These are phyloP conservation scores for Drosophila borborema DNA, from an alignment of 2,888 invertebrate species.

Conservation along the genomic window DNA sequence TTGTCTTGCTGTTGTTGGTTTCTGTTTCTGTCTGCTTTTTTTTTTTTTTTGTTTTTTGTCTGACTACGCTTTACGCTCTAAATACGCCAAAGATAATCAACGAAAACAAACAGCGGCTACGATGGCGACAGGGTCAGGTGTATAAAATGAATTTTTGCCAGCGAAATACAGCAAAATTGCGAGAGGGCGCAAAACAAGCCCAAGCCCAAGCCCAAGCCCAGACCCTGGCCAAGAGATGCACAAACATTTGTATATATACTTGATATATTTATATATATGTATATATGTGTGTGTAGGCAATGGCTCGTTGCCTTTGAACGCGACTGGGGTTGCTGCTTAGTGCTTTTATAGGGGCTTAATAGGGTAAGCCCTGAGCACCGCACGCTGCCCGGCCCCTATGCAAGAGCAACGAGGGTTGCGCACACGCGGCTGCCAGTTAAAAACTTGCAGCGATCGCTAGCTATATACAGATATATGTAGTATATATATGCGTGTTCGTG, in stretches of 20 bases:
- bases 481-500: conserved; percentile 6
- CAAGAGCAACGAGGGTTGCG: conserved; percentile 34
- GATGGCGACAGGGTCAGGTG: conserved; percentile 76
- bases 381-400: background rate
- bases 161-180: conserved; percentile 5
- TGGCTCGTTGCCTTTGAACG: conserved; percentile 55
- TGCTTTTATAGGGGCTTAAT: conserved; percentile 49
- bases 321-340: conserved; percentile 53
- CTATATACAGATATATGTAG: conserved; percentile 8
- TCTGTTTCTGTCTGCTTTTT: conserved; percentile 2
- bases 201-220: conserved; percentile 4
- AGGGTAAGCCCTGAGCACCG: conserved; percentile 23
- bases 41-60: conserved; percentile 30
- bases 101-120: conserved; percentile 75
- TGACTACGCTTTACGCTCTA: conserved; percentile 84
- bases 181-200: conserved; percentile 14
- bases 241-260: conserved; percentile 3
- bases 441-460: conserved; percentile 47
- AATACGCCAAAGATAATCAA: conserved; percentile 84
- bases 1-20: conserved; percentile 19
- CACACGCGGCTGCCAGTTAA: conserved; percentile 65
- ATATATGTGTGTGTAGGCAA: conserved; percentile 17
- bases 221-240: conserved; percentile 27
- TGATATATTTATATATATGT: background rate
- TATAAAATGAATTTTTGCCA: conserved; percentile 66